phyloP scores from a whole-genome alignment of 1,140 invertebrate species.

The Achatina immaculata region DNA sequence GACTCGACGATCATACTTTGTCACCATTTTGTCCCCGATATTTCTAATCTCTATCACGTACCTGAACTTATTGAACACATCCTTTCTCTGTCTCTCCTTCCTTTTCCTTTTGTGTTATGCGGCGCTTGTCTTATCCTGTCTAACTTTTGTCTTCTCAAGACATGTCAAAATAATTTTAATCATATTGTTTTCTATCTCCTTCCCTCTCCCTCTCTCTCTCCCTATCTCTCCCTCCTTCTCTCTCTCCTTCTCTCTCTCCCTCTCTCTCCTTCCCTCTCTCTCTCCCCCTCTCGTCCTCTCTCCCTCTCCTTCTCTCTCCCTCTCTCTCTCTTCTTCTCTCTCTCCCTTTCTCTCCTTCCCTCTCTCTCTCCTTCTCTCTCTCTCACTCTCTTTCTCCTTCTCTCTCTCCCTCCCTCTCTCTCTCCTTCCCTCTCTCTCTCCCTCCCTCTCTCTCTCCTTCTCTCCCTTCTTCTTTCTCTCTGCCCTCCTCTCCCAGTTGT shows the following conservation, averaged over 20 bases:
- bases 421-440: neutral
- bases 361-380: neutral
- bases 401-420: neutral
- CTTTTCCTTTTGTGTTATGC: neutral
- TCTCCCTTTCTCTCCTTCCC: neutral
- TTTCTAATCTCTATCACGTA: no score
- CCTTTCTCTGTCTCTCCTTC: neutral
- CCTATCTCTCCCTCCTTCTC: neutral
- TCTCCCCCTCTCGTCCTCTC: no score
- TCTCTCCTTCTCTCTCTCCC: constrained; percentile 17
- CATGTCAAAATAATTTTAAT: no score
- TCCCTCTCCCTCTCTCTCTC: constrained; percentile 12
- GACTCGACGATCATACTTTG: no score
- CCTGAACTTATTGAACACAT: no score
- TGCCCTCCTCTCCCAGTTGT: no score
- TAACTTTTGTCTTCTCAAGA: no score
- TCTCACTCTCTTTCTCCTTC: no score
- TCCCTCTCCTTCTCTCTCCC: constrained; percentile 8
- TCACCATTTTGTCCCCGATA: no score
- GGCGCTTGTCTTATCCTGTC: no score
- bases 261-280: constrained; percentile 12
- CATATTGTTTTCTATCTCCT: neutral
- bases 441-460: constrained; percentile 4
- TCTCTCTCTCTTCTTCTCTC: constrained; percentile 1
- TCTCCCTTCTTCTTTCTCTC: no score